These are phyloP conservation scores for Tipula unca DNA, from an alignment of 2,888 invertebrate species.

Conservation along the genomic window DNA sequence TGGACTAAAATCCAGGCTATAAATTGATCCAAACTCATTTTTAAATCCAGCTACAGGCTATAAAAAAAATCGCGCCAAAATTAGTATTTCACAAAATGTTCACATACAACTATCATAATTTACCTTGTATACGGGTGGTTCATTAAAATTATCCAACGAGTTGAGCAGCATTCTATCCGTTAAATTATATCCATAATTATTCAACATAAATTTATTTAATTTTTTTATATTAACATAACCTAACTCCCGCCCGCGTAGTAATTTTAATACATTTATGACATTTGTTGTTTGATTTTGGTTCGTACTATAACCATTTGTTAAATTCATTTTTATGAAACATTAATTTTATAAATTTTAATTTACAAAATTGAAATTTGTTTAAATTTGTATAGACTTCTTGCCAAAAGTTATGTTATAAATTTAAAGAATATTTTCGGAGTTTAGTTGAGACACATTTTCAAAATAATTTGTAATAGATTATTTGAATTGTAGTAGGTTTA, in stretches of 20 bases:
- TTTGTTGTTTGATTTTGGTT: not conserved
- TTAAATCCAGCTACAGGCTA: not conserved
- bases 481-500: not conserved
- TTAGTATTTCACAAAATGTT: not conserved
- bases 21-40: not conserved
- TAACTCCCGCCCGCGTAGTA: not conserved
- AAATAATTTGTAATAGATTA: not conserved
- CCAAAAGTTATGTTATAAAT: too few species aligned
- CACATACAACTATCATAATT: not conserved
- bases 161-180: not conserved
- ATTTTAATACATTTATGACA: not conserved
- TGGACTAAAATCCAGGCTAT: not conserved
- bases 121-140: not conserved
- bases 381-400: too few species aligned
- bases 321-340: not conserved
- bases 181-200: not conserved
- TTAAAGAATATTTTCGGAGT: too few species aligned
- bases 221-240: not conserved
- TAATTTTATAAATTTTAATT: not conserved
- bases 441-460: too few species aligned
- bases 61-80: not conserved
- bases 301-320: not conserved
- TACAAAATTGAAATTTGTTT: not conserved
- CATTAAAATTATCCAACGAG: not conserved
- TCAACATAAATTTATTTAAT: not conserved